Evolutionary conservation across 2,113 vertebrate species (phyloP), one percentile per base, ranked within the genome.

Genomic region (Chlorodrepanis virens): DNA sequence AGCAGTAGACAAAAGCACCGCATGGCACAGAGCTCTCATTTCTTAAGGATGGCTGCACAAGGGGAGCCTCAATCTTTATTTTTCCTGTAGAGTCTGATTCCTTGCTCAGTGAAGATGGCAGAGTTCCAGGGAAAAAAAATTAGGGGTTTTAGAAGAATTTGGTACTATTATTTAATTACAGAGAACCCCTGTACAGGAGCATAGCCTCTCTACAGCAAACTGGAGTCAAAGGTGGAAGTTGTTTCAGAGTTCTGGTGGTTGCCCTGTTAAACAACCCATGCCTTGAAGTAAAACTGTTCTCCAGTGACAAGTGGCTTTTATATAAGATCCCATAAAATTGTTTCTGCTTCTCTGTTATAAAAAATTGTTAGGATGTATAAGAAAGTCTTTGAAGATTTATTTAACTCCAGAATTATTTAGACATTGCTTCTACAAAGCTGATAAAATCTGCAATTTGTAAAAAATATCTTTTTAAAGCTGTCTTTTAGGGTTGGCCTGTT

Each of bases 391-490:
- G 45, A 52, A 77, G 45, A 59, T 91, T 28, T 80, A 44, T 79
- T 94, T 85, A 77, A 83, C 40, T 86, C 45, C 39, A 79, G 49
- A 75, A 59, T 61, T 92, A 64, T 79, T 92, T 89, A 75, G 87
- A 84, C 9, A 33, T 9, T 39, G 9, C 40, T 61, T 59, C 52
- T 65, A 47, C 28, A 72, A 67, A 80, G 77, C 33, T 83, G 78
- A 94, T 83, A 90, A 87, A 88, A 89, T 84, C 44, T 87, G 45
- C 67, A 39, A 67, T 86, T 85, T 93, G n/a, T 60, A 69, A 39
- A 33, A 91, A 86, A 93, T 75, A 16, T 75, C 82, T 90, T 14
- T 83, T 87, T 90, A 94, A 94, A 93, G 27, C 33, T 29, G 20
- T 70, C 35, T 64, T 76, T 85, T 67, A 16, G 79, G 71, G 33